phyloP scores from a whole-genome alignment of 2,113 vertebrate species.

The Gadus macrocephalus region DNA sequence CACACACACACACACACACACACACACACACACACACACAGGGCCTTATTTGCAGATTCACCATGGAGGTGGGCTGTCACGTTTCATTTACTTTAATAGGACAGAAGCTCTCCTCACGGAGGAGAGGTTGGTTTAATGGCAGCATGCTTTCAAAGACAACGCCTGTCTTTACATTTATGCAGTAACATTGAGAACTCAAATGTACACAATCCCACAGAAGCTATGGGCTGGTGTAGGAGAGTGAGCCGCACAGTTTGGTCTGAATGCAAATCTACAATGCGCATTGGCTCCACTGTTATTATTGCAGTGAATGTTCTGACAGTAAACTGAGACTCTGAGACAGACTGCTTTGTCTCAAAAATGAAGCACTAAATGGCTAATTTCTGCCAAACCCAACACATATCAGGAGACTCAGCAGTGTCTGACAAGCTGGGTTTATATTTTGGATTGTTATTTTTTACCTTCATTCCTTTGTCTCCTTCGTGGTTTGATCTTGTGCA shows the following conservation, averaged over 20 bases:
- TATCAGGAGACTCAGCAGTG: slow-evolving; percentile 1
- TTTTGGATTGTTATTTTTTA: slow-evolving; percentile 2
- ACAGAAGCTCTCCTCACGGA: background rate
- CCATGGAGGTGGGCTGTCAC: slow-evolving; percentile 21
- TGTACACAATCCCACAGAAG: too few species aligned
- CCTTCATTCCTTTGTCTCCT: slow-evolving; percentile 5
- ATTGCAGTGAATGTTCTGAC: too few species aligned
- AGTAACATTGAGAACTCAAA: too few species aligned
- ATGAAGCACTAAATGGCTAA: background rate
- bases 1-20: too few species aligned
- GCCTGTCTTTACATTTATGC: too few species aligned
- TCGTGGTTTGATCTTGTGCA: slow-evolving; percentile 17
- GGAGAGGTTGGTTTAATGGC: background rate
- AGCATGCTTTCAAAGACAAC: background rate
- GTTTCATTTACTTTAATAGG: slow-evolving; percentile 30
- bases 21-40: slow-evolving; percentile 8
- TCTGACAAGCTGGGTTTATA: background rate
- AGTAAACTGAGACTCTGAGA: background rate
- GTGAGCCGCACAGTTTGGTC: too few species aligned
- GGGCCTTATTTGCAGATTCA: slow-evolving; percentile 28
- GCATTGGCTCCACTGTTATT: too few species aligned
- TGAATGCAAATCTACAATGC: too few species aligned
- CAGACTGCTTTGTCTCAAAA: background rate
- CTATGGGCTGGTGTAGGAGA: too few species aligned
- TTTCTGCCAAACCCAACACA: background rate